Conservation (phyloP, 2,797 vertebrate genomes). For the Cossypha dichroa region DNA sequence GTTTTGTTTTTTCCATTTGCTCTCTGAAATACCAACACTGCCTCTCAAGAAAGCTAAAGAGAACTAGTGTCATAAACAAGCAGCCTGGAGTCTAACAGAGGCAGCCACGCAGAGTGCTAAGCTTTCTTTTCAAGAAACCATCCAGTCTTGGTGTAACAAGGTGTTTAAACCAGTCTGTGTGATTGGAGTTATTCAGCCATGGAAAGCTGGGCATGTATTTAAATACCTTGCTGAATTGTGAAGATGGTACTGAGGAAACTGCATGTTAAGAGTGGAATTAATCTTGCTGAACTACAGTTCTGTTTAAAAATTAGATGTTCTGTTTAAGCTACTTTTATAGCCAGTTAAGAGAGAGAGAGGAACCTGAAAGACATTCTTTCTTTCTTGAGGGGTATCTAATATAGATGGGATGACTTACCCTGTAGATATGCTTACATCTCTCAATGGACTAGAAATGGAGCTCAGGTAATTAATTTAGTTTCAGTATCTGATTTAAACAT, state of each 20-base stretch:
- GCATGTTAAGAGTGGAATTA: not conserved
- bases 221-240: not conserved
- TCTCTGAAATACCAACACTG: not conserved
- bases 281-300: not conserved
- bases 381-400: not conserved
- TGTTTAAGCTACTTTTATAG: not conserved
- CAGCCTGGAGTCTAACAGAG: not conserved
- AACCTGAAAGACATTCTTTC: not conserved
- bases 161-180: not conserved
- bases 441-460: not conserved
- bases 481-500: not conserved
- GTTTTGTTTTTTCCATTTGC: not conserved
- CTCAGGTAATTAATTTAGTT: not conserved
- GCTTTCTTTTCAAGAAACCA: not conserved
- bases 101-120: not conserved
- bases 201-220: not conserved
- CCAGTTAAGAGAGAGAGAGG: not conserved
- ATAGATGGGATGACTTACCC: not conserved
- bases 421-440: not conserved
- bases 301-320: not conserved
- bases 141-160: not conserved
- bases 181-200: not conserved
- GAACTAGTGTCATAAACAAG: conserved; percentile 19
- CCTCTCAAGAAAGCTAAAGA: not conserved
- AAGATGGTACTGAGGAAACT: not conserved